Evolutionary conservation across 2,888 invertebrate genomes (phyloP).

Genomic region (Epiblema foenella): DNA sequence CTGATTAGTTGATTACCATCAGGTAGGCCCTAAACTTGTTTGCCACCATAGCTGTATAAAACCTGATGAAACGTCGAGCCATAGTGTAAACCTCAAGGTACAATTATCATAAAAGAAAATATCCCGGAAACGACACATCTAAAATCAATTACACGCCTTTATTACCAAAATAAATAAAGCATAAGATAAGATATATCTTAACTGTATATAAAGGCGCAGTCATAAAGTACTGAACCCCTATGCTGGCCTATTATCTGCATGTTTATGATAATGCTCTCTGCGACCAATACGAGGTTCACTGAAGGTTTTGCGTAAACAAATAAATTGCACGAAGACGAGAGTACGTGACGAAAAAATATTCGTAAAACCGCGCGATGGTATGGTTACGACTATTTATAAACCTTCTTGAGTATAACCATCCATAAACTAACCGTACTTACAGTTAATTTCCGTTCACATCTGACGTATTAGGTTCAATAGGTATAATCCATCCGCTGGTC

Average conservation of each 20-base stretch:
- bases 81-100: neutral
- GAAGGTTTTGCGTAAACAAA: slow-evolving; percentile 33
- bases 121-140: slow-evolving; percentile 8
- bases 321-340: slow-evolving; percentile 31
- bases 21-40: too few species aligned
- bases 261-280: slow-evolving; percentile 39
- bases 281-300: slow-evolving; percentile 24
- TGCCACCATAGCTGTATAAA: too few species aligned
- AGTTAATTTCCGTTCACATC: too few species aligned
- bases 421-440: too few species aligned
- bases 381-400: too few species aligned
- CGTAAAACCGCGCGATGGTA: neutral
- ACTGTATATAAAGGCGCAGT: slow-evolving; percentile 29
- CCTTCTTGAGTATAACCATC: too few species aligned
- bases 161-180: slow-evolving; percentile 27
- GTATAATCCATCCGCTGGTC: too few species aligned
- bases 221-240: slow-evolving; percentile 33
- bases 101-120: neutral
- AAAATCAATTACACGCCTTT: slow-evolving; percentile 17
- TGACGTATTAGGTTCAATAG: too few species aligned
- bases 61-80: too few species aligned
- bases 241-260: slow-evolving; percentile 39
- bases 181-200: slow-evolving; percentile 34
- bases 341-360: neutral
- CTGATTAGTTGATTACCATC: too few species aligned